These are phyloP conservation scores for Syngnathus floridae DNA, from an alignment of 2,113 vertebrate genomes.

Conservation along the genomic window DNA sequence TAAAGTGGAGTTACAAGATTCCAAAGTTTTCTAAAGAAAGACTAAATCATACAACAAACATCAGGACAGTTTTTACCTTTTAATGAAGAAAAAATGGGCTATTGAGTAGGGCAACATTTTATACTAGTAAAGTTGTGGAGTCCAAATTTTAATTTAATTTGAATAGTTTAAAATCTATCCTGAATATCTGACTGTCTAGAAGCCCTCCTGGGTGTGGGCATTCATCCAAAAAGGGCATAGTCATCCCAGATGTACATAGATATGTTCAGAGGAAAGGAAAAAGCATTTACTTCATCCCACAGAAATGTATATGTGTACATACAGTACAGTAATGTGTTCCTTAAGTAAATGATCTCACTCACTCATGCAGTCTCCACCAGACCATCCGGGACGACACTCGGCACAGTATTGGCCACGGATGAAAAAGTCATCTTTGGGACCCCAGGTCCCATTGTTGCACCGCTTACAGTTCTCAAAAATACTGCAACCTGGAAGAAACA, in stretches of 20 bases:
- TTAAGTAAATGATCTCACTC: constrained; percentile 55
- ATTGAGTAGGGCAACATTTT: constrained; percentile 17
- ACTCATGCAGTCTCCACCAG: constrained; percentile 96
- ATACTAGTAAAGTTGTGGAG: constrained; percentile 21
- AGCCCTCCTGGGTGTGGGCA: constrained; percentile 31
- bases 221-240: constrained; percentile 32
- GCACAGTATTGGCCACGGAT: constrained; percentile 86
- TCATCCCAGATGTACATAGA: constrained; percentile 14
- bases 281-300: background rate
- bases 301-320: constrained; percentile 5
- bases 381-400: constrained; percentile 92
- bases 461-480: constrained; percentile 98
- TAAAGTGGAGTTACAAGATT: background rate
- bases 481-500: constrained; percentile 70
- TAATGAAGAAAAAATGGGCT: background rate
- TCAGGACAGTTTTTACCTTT: background rate
- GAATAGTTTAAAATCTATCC: constrained; percentile 23
- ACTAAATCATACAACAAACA: background rate
- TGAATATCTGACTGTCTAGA: constrained; percentile 24
- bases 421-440: constrained; percentile 87
- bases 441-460: constrained; percentile 94
- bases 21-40: constrained; percentile 12
- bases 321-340: background rate
- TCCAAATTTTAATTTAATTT: constrained; percentile 17
- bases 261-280: constrained; percentile 22